Base-by-base conservation (phyloP, 2,797 vertebrate genomes). In the Mustela erminea region DNA sequence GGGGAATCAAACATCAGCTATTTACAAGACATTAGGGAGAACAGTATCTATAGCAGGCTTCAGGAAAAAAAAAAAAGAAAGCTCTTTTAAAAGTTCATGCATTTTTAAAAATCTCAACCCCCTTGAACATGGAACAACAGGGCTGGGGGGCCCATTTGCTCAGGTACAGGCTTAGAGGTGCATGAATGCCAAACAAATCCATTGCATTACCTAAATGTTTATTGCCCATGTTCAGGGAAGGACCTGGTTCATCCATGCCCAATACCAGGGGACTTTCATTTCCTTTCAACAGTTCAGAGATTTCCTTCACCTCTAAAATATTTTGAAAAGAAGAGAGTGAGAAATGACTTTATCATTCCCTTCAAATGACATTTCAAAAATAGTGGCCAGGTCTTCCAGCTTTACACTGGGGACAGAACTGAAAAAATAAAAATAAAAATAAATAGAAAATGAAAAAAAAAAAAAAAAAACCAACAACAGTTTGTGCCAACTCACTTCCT, bases 41-140 rank as follows among this genome's bases (percentile, higher is more conserved):
- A 89, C 18, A 77, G 25, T 38, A 58, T 41, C 88, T 89, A n/a
- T 29, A 87, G 81, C 20, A 91, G n/a, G 46, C 94, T 92, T 90
- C 38, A 38, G 81, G 1, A 18, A n/a, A n/a, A 27, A n/a, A n/a
- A 27, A 62, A 62, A 62, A 62, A 60, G 35, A 46, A 15, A 77
- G 35, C 9, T 68, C 78, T 90, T 92, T 58, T 96, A 77, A 90
- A 94, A 88, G 14, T 15, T 85, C 21, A 96, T 4, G 2, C 27
- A 17, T 58, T 95, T 98, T 96, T 68, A 95, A 96, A 96, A 96
- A 96, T 72, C 27, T 60, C 38, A 58, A 21, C 77, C 23, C 27
- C 54, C 52, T 97, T 96, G 90, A 97, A 96, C 66, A 87, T 8
- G 60, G 21, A 49, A 15, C 0, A 5, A 92, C 43, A 52, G 13